Base-by-base conservation (phyloP, 2,113 vertebrate species). In the Rhizomys pruinosus region DNA sequence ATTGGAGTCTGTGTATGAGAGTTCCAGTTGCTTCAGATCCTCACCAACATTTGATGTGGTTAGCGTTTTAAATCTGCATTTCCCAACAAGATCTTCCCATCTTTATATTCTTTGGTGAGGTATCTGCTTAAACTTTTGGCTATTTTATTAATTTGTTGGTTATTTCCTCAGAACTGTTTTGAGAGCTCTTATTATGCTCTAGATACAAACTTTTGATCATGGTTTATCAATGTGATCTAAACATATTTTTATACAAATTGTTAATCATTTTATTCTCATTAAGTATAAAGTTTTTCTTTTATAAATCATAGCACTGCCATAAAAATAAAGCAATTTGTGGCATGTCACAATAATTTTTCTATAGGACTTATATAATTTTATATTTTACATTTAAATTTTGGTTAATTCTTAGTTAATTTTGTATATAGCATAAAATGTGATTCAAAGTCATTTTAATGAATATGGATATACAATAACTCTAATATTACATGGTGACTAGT, bases 311-410 rank as follows among this genome's bases (percentile, higher is more conserved):
- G 8, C 88, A 78, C 22, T 89, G 57, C 47, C 69, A 19, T 25
- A 17, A 17, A 42, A 47, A 25, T 20, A 34, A 87, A 79, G 17
- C 84, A 79, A 64, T 63, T 39, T 78, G 73, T 77, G 61, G 17
- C 23, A 52, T 7, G 29, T 96, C 63, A 72, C 39, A 79, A 84
- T 4, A 47, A 74, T 90, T 68, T 88, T 61, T 55, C n/a, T 71
- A 5, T 73, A 79, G 29, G 73, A 44, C 87, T 66, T 73, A 66
- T n/a, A 37, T 7, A 66, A 23, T 61, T 74, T 55, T 44, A 90
- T 69, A 22, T 81, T 61, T 80, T 55, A 47, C 0, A 34, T n/a
- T 92, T 76, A 87, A 23, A 57, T n/a, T 69, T 32, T 37, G 13
- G 47, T n/a, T 23, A 13, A 59, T 64, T 85, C 37, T 68, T 27